Evolutionary conservation across 2,113 vertebrate species (phyloP).

Genomic region (Puntigrus tetrazona): DNA sequence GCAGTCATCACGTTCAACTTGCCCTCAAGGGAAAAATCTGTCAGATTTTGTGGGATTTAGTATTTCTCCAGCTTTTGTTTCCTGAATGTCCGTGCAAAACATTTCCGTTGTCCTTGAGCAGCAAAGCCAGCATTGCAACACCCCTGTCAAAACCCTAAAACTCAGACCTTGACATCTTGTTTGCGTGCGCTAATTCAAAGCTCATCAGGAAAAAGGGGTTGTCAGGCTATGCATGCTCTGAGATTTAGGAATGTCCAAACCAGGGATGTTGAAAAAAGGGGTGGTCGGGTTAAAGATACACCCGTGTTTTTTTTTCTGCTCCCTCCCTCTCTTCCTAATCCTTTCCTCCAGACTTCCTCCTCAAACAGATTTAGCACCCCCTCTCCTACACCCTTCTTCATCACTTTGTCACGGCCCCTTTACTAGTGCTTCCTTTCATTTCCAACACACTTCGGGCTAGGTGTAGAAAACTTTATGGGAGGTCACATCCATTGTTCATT

Average conservation of each 20-base stretch:
- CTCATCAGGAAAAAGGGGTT: slow-evolving; percentile 59
- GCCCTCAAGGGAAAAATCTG: not conserved
- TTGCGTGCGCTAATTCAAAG: slow-evolving; percentile 40
- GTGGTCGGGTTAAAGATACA: slow-evolving; percentile 72
- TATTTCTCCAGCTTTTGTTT: slow-evolving; percentile 57
- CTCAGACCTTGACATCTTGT: slow-evolving; percentile 70
- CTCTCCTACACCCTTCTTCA: slow-evolving; percentile 66
- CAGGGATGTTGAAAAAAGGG: slow-evolving; percentile 57
- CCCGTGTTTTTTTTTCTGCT: slow-evolving; percentile 44
- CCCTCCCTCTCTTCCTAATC: slow-evolving; percentile 75
- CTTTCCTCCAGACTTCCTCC: slow-evolving; percentile 82
- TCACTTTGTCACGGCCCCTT: slow-evolving; percentile 69
- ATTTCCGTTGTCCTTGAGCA: slow-evolving; percentile 62
- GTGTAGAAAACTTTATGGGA: slow-evolving; percentile 28
- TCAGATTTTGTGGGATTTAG: slow-evolving; percentile 9
- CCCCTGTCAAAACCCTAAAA: slow-evolving; percentile 65
- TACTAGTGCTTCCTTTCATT: slow-evolving; percentile 59
- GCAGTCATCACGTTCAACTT: not conserved
- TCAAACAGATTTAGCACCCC: slow-evolving; percentile 74
- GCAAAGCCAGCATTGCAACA: slow-evolving; percentile 62
- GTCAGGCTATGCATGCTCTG: slow-evolving; percentile 42
- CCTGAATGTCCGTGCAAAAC: slow-evolving; percentile 70
- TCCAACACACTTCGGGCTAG: slow-evolving; percentile 52
- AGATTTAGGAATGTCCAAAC: slow-evolving; percentile 54
- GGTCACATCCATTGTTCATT: slow-evolving; percentile 18